A percentile compares a stretch with the other conserved stretches of the same genome.
These are phyloP conservation scores for Ammodytes dubius DNA, from an alignment of 2,113 vertebrate species.

Conservation along the genomic window DNA sequence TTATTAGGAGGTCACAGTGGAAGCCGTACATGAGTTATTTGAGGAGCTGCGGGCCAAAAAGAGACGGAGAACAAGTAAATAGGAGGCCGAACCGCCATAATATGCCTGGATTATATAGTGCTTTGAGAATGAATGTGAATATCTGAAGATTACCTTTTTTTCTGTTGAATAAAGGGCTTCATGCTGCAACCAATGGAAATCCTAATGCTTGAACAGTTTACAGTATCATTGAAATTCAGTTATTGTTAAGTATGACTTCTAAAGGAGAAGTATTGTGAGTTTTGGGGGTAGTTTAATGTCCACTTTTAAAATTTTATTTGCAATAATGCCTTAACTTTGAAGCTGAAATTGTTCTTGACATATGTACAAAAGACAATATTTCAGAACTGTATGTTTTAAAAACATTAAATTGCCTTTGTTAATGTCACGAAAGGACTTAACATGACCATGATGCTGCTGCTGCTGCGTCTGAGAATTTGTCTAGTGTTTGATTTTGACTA, in stretches of 20 bases:
- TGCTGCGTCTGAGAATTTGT: not conserved
- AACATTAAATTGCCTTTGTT: not conserved
- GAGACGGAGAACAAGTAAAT: constrained; percentile 81
- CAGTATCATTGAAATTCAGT: constrained; percentile 5
- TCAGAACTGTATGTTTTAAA: constrained; percentile 19
- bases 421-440: not conserved
- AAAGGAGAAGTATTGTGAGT: not conserved
- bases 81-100: constrained; percentile 11
- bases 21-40: constrained; percentile 92
- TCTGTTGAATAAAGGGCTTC: constrained; percentile 36
- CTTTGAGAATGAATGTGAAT: constrained; percentile 21
- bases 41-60: constrained; percentile 92
- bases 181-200: constrained; percentile 43
- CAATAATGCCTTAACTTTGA: constrained; percentile 52
- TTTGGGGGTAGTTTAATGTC: not conserved
- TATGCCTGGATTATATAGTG: constrained; percentile 16
- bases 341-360: constrained; percentile 42
- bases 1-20: constrained; percentile 90
- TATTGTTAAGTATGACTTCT: not conserved
- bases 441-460: constrained; percentile 3
- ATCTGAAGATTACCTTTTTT: not conserved
- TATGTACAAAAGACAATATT: not conserved
- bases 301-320: not conserved
- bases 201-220: constrained; percentile 36
- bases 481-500: not conserved